Conservation (phyloP, 2,113 vertebrate genomes). For the Passer montanus region DNA sequence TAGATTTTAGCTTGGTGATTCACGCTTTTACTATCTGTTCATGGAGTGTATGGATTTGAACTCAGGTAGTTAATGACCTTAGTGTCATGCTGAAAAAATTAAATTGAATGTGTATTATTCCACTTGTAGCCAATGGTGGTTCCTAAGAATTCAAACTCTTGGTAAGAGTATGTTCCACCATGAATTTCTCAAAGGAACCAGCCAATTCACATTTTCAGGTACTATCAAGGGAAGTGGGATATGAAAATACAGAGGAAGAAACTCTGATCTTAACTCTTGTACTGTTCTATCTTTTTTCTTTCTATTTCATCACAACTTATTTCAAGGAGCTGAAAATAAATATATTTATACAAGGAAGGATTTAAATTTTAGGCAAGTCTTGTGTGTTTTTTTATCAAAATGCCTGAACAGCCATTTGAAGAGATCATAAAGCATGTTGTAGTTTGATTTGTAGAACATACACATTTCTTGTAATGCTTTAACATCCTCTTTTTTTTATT, state of each 20-base stretch:
- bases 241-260: neutral
- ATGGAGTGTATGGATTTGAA: neutral
- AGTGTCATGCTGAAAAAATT: neutral
- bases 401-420: neutral
- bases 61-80: neutral
- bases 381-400: neutral
- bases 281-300: neutral
- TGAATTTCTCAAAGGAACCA: neutral
- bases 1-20: neutral
- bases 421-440: neutral
- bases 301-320: neutral
- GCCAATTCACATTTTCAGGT: neutral
- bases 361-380: neutral
- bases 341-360: neutral
- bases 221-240: neutral
- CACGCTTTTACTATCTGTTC: neutral
- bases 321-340: neutral
- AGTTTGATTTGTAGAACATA: neutral
- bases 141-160: neutral
- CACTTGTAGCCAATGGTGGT: neutral
- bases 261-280: neutral
- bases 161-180: neutral
- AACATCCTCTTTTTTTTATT: neutral
- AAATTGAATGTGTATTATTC: neutral
- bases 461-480: neutral